These are phyloP conservation scores for Cloeon dipterum DNA, from an alignment of 2,888 invertebrate species.

Conservation along the genomic window DNA sequence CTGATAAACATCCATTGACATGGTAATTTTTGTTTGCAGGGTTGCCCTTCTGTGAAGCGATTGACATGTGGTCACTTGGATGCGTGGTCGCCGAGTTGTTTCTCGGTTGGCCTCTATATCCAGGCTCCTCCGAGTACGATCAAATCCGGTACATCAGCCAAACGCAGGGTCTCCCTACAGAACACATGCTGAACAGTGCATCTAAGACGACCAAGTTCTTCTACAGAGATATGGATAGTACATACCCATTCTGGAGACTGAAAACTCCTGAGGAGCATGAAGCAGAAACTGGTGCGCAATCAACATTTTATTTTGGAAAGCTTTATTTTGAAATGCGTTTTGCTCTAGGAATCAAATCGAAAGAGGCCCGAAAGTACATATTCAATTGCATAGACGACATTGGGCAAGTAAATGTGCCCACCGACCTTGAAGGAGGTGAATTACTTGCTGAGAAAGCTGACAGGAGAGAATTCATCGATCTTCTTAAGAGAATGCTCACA, in stretches of 20 bases:
- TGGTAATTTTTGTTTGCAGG: slow-evolving; percentile 19
- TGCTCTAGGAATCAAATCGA: slow-evolving; percentile 96
- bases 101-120: slow-evolving; percentile 98
- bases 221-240: slow-evolving; percentile 81
- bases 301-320: no score
- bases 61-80: slow-evolving; percentile 99
- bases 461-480: slow-evolving; percentile 89
- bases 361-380: slow-evolving; percentile 98
- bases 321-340: no score
- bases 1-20: neutral
- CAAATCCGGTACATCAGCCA: slow-evolving; percentile 93
- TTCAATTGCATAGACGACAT: slow-evolving; percentile 99
- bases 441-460: slow-evolving; percentile 93
- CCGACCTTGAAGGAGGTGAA: slow-evolving; percentile 93
- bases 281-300: slow-evolving; percentile 82
- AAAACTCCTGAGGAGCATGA: slow-evolving; percentile 96
- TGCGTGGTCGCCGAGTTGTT: slow-evolving; percentile 99
- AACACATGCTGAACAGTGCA: slow-evolving; percentile 90
- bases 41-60: slow-evolving; percentile 95
- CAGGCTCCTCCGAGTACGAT: slow-evolving; percentile 97
- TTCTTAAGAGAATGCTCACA: slow-evolving; percentile 93
- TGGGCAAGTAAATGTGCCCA: slow-evolving; percentile 86
- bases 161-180: slow-evolving; percentile 92
- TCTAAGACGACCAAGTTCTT: slow-evolving; percentile 98
- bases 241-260: slow-evolving; percentile 33